These are phyloP conservation scores for Agonopterix arenella DNA, from an alignment of 2,888 invertebrate species.

Conservation along the genomic window DNA sequence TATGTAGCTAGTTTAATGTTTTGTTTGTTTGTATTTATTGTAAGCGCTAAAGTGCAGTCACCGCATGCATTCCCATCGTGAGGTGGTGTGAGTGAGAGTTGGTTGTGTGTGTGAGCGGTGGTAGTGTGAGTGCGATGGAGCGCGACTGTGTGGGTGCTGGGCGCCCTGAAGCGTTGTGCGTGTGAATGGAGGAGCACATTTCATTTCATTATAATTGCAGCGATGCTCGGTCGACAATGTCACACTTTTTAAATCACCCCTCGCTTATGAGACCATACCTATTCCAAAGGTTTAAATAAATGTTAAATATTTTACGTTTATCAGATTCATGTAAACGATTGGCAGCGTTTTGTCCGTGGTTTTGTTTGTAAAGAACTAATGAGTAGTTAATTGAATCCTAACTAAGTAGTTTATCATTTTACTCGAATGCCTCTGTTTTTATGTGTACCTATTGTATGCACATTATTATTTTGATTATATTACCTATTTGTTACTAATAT, in stretches of 20 bases:
- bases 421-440: too few species aligned
- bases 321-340: too few species aligned
- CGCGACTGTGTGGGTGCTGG: slow-evolving; percentile 44
- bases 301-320: too few species aligned
- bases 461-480: slow-evolving; percentile 59
- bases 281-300: background rate
- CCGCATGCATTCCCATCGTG: slow-evolving; percentile 70
- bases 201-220: slow-evolving; percentile 73
- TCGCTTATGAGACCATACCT: slow-evolving; percentile 20
- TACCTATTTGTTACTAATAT: slow-evolving; percentile 57
- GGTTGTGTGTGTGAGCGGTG: slow-evolving; percentile 35
- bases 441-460: slow-evolving; percentile 12
- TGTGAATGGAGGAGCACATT: slow-evolving; percentile 76
- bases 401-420: too few species aligned
- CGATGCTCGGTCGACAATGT: slow-evolving; percentile 70
- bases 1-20: slow-evolving; percentile 59
- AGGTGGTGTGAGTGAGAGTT: slow-evolving; percentile 45
- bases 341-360: too few species aligned
- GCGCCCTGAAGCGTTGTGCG: slow-evolving; percentile 71
- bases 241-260: slow-evolving; percentile 58
- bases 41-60: slow-evolving; percentile 75
- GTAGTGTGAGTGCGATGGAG: slow-evolving; percentile 47
- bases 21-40: slow-evolving; percentile 76
- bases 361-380: too few species aligned
- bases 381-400: too few species aligned